A percentile compares a stretch with the other conserved stretches of the same genome.
Conservation (phyloP, 2,113 vertebrate species). For the Crotalus viridis region DNA sequence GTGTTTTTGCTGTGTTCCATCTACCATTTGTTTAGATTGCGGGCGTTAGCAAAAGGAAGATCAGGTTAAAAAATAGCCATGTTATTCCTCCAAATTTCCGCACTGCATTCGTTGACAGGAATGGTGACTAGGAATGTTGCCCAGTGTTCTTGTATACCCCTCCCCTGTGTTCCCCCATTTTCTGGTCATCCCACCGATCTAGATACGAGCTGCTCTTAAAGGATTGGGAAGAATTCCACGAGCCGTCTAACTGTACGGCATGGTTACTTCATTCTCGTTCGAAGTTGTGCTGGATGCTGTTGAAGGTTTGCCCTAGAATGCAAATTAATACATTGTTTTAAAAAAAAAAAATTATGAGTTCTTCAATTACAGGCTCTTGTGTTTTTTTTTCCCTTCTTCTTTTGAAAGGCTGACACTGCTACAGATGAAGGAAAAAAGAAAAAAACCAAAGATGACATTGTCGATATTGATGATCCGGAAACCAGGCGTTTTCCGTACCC, state of each 20-base stretch:
- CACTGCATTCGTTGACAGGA: neutral
- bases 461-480: slow-evolving; percentile 97
- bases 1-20: neutral
- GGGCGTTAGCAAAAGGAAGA: neutral
- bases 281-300: neutral
- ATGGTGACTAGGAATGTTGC: neutral
- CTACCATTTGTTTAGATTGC: neutral
- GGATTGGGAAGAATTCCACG: neutral
- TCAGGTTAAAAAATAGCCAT: neutral
- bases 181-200: neutral
- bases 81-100: neutral
- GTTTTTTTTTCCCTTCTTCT: slow-evolving; percentile 26
- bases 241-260: neutral
- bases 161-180: neutral
- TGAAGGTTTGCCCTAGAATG: neutral
- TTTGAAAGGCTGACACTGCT: slow-evolving; percentile 70
- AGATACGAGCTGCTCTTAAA: neutral
- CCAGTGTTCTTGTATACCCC: neutral
- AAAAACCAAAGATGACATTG: slow-evolving; percentile 93
- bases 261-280: neutral
- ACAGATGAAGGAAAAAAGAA: slow-evolving; percentile 91
- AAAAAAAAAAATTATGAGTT: neutral
- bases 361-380: neutral
- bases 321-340: neutral
- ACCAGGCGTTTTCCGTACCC: slow-evolving; percentile 92